Evolutionary conservation across 2,113 vertebrate species (phyloP), one percentile per base, ranked within the genome.

Genomic region (Apteryx owenii): DNA sequence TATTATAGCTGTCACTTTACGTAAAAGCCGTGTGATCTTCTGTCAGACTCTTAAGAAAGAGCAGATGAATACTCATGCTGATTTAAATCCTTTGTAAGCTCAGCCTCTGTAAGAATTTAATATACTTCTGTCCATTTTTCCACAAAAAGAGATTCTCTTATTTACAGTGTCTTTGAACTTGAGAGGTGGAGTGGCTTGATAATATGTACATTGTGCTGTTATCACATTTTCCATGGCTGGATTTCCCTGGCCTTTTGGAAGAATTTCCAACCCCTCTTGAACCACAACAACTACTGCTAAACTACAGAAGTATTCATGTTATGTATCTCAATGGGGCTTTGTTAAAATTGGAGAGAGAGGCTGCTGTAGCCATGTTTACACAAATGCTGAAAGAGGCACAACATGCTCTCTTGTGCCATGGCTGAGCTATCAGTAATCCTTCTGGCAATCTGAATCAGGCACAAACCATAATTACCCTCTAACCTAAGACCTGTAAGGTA

Each of bases 251-350:
- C 26, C 73, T 94, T 94, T 76, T 58, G 78, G 94, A 87, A 95
- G 84, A 70, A 85, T 62, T 87, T 79, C 65, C 82, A 95, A 88
- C 26, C 42, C 31, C 80, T 96, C 81, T 69, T 85, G 76, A 91
- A 48, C 42, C 53, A 95, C 42, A 95, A 87, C 58, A 88, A 78
- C 40, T 38, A 40, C 53, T 89, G 48, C 61, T 92, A 92, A 92
- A 65, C 77, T 85, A 78, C 80, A 94, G 72, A 88, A 83, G 89
- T 51, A 76, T 94, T 94, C 68, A n/a, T 44, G 65, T 58, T 91
- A 68, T 53, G 36, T 56, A 64, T 56, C 78, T 97, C 90, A 96
- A 75, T 62, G 42, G 62, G 54, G 62, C 82, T 96, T 94, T 94
- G 88, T 69, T 91, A 80, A 85, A 90, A 88, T n/a, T 36, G 54